Evolutionary conservation across 2,797 vertebrate genomes (phyloP).

Genomic region (Gallinago solitaria): DNA sequence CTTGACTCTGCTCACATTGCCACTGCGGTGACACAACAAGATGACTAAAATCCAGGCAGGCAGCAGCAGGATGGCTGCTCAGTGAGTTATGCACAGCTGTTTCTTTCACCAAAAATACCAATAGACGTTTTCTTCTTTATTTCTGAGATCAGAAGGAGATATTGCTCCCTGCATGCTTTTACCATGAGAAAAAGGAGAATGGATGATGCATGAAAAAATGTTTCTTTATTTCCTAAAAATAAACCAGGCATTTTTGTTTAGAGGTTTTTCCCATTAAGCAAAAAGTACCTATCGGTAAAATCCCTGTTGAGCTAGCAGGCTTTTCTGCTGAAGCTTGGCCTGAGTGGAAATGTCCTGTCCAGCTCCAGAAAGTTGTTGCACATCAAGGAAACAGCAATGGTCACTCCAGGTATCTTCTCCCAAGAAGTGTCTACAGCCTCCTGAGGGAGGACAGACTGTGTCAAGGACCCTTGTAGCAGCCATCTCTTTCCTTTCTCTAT

Average conservation of each 20-base stretch:
- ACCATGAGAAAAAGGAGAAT: background rate
- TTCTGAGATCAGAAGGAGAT: background rate
- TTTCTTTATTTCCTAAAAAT: background rate
- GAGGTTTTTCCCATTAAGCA: background rate
- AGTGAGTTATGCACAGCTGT: background rate
- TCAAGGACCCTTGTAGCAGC: background rate
- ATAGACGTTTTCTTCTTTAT: background rate
- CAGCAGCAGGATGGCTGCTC: background rate
- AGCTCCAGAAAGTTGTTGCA: background rate
- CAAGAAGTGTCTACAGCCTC: background rate
- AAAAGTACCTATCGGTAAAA: background rate
- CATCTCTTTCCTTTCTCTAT: background rate
- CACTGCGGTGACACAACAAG: background rate
- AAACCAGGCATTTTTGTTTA: background rate
- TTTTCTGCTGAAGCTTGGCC: background rate
- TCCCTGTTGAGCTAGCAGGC: background rate
- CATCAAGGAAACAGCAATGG: background rate
- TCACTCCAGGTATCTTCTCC: background rate
- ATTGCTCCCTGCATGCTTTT: background rate
- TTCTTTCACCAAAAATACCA: background rate
- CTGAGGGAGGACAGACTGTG: accelerated
- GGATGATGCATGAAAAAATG: background rate
- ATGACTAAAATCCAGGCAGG: background rate
- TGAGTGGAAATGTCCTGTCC: background rate
- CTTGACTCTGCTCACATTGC: background rate